These are phyloP conservation scores for Plutomurus gul DNA, from an alignment of 1,140 invertebrate species.

Conservation along the genomic window DNA sequence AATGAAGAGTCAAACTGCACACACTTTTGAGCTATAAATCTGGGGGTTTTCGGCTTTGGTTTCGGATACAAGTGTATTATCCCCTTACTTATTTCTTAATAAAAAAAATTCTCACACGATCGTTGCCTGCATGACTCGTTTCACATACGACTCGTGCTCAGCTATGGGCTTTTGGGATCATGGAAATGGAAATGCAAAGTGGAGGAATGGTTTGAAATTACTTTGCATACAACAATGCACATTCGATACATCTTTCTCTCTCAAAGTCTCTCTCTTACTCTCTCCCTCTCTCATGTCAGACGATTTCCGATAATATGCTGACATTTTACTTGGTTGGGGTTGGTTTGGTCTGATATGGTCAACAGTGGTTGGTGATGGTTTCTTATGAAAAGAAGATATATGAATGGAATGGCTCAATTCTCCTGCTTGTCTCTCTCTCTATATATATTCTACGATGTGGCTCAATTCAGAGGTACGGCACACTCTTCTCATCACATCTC, in stretches of 20 bases:
- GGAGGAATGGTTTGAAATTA: not conserved
- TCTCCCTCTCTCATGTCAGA: not conserved
- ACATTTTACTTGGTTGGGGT: not conserved
- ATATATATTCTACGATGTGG: not conserved
- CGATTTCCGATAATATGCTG: not conserved
- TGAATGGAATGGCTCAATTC: not conserved
- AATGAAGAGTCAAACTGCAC: not conserved
- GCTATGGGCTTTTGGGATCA: not conserved
- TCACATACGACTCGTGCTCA: not conserved
- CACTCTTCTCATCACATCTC: not conserved
- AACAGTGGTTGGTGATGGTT: not conserved
- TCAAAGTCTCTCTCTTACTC: not conserved
- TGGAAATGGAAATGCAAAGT: not conserved
- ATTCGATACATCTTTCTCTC: too few relatives aligned
- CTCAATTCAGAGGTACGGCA: slow-evolving; percentile 4
- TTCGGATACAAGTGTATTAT: not conserved
- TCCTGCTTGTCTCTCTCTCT: not conserved
- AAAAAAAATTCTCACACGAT: slow-evolving; percentile 10
- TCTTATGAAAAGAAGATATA: not conserved
- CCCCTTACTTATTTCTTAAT: not conserved
- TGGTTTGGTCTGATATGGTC: slow-evolving; percentile 3
- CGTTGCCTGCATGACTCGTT: not conserved
- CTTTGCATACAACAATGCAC: not conserved
- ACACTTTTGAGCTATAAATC: not conserved
- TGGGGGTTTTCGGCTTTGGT: slow-evolving; percentile 6